Percentiles rank a stretch among this genome's conserved stretches.
Conservation (phyloP, 2,888 invertebrate species). For the Pristionchus exspectatus region DNA sequence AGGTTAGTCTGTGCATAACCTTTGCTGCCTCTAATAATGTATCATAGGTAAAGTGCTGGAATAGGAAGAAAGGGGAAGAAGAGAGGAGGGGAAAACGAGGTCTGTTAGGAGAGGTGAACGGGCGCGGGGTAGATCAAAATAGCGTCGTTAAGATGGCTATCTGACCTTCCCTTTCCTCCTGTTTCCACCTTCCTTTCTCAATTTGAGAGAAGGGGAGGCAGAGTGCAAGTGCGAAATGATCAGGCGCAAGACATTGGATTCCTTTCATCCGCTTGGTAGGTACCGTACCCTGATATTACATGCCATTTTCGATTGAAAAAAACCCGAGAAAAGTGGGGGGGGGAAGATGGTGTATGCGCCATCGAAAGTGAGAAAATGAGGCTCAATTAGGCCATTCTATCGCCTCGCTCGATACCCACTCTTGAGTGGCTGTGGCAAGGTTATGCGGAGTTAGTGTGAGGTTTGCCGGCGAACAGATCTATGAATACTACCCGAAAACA, state of each 20-base stretch:
- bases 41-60: too few relatives aligned
- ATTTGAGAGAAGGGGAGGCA: neutral
- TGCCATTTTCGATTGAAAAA: neutral
- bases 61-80: neutral
- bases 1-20: too few relatives aligned
- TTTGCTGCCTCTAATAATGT: too few relatives aligned
- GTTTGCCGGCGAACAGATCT: neutral
- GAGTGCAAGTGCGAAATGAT: neutral
- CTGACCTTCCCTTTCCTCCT: neutral
- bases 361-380: constrained; percentile 29
- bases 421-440: constrained; percentile 24
- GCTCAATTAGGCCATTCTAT: constrained; percentile 45
- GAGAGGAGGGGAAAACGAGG: neutral
- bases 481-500: neutral
- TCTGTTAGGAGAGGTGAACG: neutral
- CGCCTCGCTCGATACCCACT: constrained; percentile 7
- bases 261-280: too few relatives aligned
- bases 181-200: neutral
- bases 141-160: constrained; percentile 55
- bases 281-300: neutral
- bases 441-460: neutral
- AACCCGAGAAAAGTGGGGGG: neutral
- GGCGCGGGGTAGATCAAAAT: constrained; percentile 29
- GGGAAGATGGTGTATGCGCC: neutral
- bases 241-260: too few relatives aligned